Percentiles rank a stretch among this genome's conserved stretches.
Conservation (phyloP, 2,113 vertebrate genomes). For the Brachyistius frenatus region DNA sequence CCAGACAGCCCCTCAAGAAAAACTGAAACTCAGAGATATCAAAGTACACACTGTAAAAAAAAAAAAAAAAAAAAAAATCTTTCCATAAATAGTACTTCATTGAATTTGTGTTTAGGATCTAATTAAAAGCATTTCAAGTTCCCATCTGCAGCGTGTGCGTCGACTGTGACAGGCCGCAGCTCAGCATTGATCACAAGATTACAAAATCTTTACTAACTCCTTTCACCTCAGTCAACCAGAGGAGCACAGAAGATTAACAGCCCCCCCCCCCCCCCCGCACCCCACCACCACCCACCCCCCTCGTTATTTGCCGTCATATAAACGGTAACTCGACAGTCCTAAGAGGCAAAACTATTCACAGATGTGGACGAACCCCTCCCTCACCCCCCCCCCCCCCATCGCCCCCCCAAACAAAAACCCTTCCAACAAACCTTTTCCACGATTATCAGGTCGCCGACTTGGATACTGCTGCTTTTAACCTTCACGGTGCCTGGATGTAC, state of each 20-base stretch:
- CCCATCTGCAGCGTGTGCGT: slow-evolving; percentile 26
- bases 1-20: not conserved
- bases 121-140: slow-evolving; percentile 62
- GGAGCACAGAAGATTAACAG: slow-evolving; percentile 65
- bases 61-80: not conserved
- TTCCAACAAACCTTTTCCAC: slow-evolving; percentile 93
- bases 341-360: slow-evolving; percentile 67
- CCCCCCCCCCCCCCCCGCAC: not conserved
- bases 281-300: not conserved
- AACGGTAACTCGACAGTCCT: slow-evolving; percentile 49
- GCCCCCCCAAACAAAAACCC: too few species aligned
- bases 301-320: slow-evolving; percentile 65
- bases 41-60: slow-evolving; percentile 8
- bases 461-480: slow-evolving; percentile 96
- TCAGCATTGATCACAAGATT: slow-evolving; percentile 78
- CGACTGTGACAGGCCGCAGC: slow-evolving; percentile 62
- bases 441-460: slow-evolving; percentile 98
- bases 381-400: too few species aligned
- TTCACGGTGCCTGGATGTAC: slow-evolving; percentile 90
- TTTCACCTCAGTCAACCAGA: slow-evolving; percentile 64
- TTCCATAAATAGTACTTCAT: slow-evolving; percentile 35
- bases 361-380: slow-evolving; percentile 56
- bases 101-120: slow-evolving; percentile 57
- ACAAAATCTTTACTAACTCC: slow-evolving; percentile 81
- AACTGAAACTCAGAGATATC: slow-evolving; percentile 27